Base-by-base conservation (phyloP, 2,113 vertebrate species). In the Perca fluviatilis region DNA sequence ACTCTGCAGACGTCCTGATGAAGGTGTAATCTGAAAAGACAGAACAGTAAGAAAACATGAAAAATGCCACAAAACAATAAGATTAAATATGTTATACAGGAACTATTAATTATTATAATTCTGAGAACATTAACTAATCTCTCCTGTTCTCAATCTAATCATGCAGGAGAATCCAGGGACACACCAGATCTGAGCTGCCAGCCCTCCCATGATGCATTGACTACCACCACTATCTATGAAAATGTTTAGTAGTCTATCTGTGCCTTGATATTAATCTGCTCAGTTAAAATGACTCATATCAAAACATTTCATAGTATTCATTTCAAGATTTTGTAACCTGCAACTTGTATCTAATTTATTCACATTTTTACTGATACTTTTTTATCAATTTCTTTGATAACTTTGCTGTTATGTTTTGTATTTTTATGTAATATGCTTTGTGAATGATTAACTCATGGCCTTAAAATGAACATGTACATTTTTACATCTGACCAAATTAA, bases 171-270 rank as follows among this genome's bases (percentile, higher is more conserved):
- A 57, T 47, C 0, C 25, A 50, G 10, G 23, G 25, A 60, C 2
- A 1, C 30, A 40, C 1, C 36, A 36, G 21, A 71, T 23, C 43
- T 1, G 8, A 79, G 50, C 36, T 0, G 1, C 14, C 47, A 49
- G 30, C 6, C 1, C 9, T 33, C 53, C 23, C 18, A 12, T n/a
- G 10, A n/a, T 7, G 36, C 13, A 10, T 30, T 5, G 8, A 2
- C 0, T 33, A n/a, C n/a, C n/a, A n/a, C n/a, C 56, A 76, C n/a
- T 1, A 40, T 79, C 43, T 82, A 84, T 46, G 82, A 78, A 3
- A 79, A 83, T 0, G 27, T 53, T 1, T 4, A 0, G 1, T 47
- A 1, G 0, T 4, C 19, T 4, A 1, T 33, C 16, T 54, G 50
- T 12, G 14, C 25, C 11, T 13, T 57, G 2, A 77, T 49, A n/a